These are phyloP conservation scores for Elephas maximus DNA, from an alignment of 2,113 vertebrate genomes.

Conservation along the genomic window DNA sequence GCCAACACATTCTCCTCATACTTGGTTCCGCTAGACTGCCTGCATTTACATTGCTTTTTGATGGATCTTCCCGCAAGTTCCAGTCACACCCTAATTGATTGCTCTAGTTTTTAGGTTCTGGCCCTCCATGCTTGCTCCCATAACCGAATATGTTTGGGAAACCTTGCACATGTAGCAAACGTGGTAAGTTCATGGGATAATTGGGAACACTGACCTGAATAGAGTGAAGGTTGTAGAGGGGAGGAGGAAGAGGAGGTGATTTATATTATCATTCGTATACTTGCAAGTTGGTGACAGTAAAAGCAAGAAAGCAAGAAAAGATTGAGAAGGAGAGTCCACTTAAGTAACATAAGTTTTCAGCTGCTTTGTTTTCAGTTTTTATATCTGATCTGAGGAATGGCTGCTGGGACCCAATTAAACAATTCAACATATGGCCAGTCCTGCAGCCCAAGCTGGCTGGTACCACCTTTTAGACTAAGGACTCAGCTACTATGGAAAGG, in stretches of 20 bases:
- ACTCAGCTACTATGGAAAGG: background rate
- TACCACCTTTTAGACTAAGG: background rate
- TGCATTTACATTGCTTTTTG: conserved; percentile 69
- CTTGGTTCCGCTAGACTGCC: conserved; percentile 76
- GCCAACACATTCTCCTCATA: conserved; percentile 80
- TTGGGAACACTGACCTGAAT: background rate
- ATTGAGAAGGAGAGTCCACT: background rate
- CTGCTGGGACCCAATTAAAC: background rate
- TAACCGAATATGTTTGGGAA: background rate
- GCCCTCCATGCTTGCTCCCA: background rate
- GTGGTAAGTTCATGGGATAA: background rate
- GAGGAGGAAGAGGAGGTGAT: background rate
- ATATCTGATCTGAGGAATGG: background rate
- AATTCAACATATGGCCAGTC: background rate
- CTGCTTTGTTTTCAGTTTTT: background rate
- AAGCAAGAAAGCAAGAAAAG: conserved; percentile 19
- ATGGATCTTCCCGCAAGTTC: conserved; percentile 72
- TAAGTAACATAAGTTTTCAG: background rate
- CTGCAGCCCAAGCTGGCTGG: background rate
- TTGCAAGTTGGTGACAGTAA: background rate
- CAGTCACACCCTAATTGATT: conserved; percentile 82
- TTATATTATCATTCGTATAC: background rate
- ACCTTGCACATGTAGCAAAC: background rate
- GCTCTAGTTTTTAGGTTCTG: conserved; percentile 70
- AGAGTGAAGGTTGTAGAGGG: background rate